phyloP scores from a whole-genome alignment of 2,888 invertebrate species.

The Morpho helenor region DNA sequence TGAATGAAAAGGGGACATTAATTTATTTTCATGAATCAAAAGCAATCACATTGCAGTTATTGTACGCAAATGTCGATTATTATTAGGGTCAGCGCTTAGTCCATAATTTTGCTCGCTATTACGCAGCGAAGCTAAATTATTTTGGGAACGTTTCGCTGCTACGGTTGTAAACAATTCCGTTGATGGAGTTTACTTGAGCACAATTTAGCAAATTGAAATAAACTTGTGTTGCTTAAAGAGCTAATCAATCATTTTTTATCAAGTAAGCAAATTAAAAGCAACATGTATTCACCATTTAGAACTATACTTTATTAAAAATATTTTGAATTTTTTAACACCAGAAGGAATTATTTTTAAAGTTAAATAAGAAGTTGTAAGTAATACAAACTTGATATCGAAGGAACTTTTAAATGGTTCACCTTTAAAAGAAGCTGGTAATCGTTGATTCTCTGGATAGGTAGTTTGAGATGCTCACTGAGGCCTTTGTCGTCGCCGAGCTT shows the following conservation, averaged over 20 bases:
- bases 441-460: constrained; percentile 96
- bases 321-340: no score
- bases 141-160: constrained; percentile 18
- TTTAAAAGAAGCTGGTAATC: constrained; percentile 96
- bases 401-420: constrained; percentile 67
- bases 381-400: no score
- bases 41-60: constrained; percentile 6
- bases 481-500: constrained; percentile 93
- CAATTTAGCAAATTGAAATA: constrained; percentile 11
- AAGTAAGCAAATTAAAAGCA: no score
- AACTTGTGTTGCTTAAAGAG: background rate
- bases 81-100: constrained; percentile 4
- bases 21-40: constrained; percentile 8
- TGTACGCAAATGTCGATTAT: constrained; percentile 1
- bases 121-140: constrained; percentile 16
- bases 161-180: constrained; percentile 18
- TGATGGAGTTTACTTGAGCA: constrained; percentile 15
- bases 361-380: no score
- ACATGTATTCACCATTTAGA: no score
- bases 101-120: constrained; percentile 8
- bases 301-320: no score
- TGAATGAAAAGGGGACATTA: constrained; percentile 11
- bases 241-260: no score
- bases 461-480: constrained; percentile 93
- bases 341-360: no score